These are phyloP conservation scores for Melanotaenia boesemani DNA, from an alignment of 2,797 vertebrate species.

Conservation along the genomic window DNA sequence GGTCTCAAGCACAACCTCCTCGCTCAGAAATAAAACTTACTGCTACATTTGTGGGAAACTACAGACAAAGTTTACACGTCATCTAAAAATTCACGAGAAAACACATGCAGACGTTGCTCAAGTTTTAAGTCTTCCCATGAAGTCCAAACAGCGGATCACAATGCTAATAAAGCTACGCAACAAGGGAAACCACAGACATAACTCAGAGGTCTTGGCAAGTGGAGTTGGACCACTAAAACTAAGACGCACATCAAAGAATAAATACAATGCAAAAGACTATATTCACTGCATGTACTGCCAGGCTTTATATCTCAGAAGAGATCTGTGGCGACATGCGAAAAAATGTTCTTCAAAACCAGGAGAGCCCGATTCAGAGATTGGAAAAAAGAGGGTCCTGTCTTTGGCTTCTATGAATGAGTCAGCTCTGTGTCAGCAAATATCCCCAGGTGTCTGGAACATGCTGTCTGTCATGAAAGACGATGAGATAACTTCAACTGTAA, in stretches of 20 bases:
- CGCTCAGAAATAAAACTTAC: too few relatives aligned
- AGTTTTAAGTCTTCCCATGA: slow-evolving; percentile 21
- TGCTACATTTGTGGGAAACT: too few relatives aligned
- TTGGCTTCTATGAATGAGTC: slow-evolving; percentile 31
- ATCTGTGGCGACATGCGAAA: slow-evolving; percentile 16
- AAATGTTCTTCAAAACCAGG: slow-evolving; percentile 31
- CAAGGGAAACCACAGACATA: slow-evolving; percentile 43
- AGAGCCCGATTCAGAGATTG: background rate
- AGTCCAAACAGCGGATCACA: slow-evolving; percentile 20
- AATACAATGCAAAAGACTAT: slow-evolving; percentile 27
- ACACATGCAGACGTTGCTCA: slow-evolving; percentile 26
- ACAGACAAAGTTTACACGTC: too few relatives aligned
- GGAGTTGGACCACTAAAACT: slow-evolving; percentile 32
- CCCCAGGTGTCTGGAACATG: slow-evolving; percentile 44
- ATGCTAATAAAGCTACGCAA: slow-evolving; percentile 29
- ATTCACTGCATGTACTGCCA: slow-evolving; percentile 45
- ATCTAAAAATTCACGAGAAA: too few relatives aligned
- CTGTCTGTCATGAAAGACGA: slow-evolving; percentile 31
- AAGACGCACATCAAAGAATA: slow-evolving; percentile 24
- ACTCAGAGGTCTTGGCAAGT: slow-evolving; percentile 27
- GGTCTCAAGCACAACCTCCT: too few relatives aligned
- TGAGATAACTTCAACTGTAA: slow-evolving; percentile 21
- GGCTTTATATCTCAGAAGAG: slow-evolving; percentile 14
- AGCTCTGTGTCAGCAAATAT: slow-evolving; percentile 32
- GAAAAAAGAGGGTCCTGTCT: slow-evolving; percentile 30